Evolutionary conservation across 2,797 vertebrate species (phyloP).

Genomic region (Bufotes viridis): DNA sequence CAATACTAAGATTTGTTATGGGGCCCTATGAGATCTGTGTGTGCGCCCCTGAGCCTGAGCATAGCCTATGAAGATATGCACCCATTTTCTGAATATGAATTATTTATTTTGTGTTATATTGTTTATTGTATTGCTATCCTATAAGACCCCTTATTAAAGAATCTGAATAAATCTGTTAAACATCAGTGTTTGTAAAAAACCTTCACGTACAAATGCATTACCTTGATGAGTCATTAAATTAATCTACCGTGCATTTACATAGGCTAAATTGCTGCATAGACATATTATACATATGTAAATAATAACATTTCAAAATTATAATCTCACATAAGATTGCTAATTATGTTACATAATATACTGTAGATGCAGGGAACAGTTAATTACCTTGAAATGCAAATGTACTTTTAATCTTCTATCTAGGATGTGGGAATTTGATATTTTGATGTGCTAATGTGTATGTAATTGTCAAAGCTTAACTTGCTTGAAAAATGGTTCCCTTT

Average conservation of each 20-base stretch:
- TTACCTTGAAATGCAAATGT: conserved; percentile 56
- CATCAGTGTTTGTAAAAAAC: conserved; percentile 39
- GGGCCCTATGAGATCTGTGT: too few relatives aligned
- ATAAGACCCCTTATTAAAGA: neutral
- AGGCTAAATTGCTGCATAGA: conserved; percentile 59
- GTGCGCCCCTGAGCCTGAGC: too few relatives aligned
- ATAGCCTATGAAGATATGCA: too few relatives aligned
- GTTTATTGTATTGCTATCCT: neutral
- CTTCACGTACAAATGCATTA: conserved; percentile 56
- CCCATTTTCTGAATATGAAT: too few relatives aligned
- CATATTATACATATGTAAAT: conserved; percentile 63
- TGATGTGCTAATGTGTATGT: conserved; percentile 47
- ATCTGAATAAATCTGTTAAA: conserved; percentile 42
- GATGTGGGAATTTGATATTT: conserved; percentile 27
- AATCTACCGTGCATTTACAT: conserved; percentile 51
- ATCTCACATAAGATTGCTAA: conserved; percentile 49
- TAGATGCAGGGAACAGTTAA: conserved; percentile 33
- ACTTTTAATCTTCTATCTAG: conserved; percentile 47
- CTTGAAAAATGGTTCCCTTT: conserved; percentile 22
- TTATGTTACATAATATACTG: conserved; percentile 45
- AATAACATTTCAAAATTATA: conserved; percentile 57
- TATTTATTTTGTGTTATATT: neutral
- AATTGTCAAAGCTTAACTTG: conserved; percentile 30
- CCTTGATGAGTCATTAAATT: conserved; percentile 56
- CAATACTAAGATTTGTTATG: too few relatives aligned